These are phyloP conservation scores for Helicolenus hilgendorfi DNA, from an alignment of 2,797 vertebrate genomes.

Conservation along the genomic window DNA sequence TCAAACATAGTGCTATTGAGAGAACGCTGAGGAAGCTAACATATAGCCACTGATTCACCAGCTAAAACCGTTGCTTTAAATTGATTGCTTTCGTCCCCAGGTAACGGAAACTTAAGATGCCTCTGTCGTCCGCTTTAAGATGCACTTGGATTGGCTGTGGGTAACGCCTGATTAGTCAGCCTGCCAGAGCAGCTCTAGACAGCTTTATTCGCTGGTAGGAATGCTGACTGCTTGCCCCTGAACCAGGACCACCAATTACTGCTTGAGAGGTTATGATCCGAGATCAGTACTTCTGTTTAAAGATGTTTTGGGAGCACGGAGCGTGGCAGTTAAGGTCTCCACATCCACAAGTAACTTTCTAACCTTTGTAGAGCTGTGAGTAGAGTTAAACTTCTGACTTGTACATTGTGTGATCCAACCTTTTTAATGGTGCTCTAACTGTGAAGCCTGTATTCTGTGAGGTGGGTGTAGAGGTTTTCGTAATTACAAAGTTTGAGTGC, in stretches of 20 bases:
- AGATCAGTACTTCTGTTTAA: conserved; percentile 76
- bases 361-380: conserved; percentile 64
- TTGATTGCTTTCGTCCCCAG: conserved; percentile 73
- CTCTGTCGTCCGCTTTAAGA: conserved; percentile 71
- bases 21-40: not conserved
- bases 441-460: conserved; percentile 36
- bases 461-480: not conserved
- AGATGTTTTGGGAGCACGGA: conserved; percentile 65
- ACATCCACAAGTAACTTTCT: conserved; percentile 71
- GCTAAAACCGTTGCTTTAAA: conserved; percentile 65
- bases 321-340: conserved; percentile 54
- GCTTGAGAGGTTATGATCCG: conserved; percentile 76
- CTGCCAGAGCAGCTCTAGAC: conserved; percentile 68
- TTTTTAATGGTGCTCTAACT: conserved; percentile 37
- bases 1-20: not conserved
- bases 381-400: conserved; percentile 70
- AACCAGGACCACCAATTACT: conserved; percentile 80
- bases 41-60: conserved; percentile 38
- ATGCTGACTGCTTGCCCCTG: conserved; percentile 67
- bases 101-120: conserved; percentile 74
- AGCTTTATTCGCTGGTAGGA: conserved; percentile 59
- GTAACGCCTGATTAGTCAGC: conserved; percentile 73
- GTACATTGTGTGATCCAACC: conserved; percentile 54
- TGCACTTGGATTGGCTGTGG: conserved; percentile 76
- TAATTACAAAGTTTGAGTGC: conserved; percentile 60